Evolutionary conservation across 2,113 vertebrate genomes (phyloP).

Genomic region (Pundamilia nyererei): DNA sequence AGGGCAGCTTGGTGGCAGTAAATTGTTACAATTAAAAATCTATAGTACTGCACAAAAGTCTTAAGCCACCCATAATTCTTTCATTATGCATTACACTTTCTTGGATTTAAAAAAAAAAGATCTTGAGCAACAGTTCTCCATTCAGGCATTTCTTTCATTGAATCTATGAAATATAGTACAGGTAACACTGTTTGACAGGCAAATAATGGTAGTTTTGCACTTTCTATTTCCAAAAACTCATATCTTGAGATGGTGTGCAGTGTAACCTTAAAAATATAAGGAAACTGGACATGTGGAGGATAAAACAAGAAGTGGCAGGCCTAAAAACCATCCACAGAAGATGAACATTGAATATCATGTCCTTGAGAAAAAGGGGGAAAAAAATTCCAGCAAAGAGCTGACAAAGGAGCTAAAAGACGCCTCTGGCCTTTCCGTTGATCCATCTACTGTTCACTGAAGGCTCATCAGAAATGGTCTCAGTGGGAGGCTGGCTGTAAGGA

Average conservation of each 20-base stretch:
- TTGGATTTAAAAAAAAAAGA: accelerated
- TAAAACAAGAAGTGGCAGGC: background rate
- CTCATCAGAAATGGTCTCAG: background rate
- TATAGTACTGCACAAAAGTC: background rate
- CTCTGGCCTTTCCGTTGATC: background rate
- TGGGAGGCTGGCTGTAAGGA: background rate
- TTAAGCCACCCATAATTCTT: background rate
- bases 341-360: background rate
- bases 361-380: accelerated
- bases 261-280: background rate
- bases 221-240: background rate
- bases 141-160: background rate
- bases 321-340: background rate
- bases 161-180: background rate
- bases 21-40: background rate
- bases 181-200: background rate
- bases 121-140: background rate
- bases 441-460: background rate
- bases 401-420: background rate
- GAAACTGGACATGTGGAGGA: background rate
- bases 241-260: background rate
- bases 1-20: background rate
- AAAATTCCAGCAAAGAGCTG: background rate
- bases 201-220: background rate
- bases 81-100: background rate